Evolutionary conservation across 2,888 invertebrate genomes (phyloP).

Genomic region (Cheilosia urbana): DNA sequence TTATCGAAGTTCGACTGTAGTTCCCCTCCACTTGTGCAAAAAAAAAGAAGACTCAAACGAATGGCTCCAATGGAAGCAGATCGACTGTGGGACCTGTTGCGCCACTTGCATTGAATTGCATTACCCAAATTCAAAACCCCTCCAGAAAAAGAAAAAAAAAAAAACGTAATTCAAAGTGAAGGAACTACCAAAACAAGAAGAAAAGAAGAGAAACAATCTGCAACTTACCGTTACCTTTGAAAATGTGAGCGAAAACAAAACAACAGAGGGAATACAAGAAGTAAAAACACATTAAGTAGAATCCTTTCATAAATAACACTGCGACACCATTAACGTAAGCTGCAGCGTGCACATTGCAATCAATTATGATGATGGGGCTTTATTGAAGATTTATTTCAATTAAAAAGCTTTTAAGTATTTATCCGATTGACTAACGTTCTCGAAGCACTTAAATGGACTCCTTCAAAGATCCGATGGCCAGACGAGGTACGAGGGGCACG

Average conservation of each 20-base stretch:
- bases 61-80: too few species aligned
- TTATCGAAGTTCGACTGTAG: too few species aligned
- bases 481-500: neutral
- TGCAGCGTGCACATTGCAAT: slow-evolving; percentile 75
- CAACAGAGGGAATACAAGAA: slow-evolving; percentile 55
- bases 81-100: too few species aligned
- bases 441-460: slow-evolving; percentile 75
- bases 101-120: too few species aligned
- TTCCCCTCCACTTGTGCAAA: too few species aligned
- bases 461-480: slow-evolving; percentile 54
- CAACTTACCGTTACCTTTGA: neutral
- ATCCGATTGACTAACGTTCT: slow-evolving; percentile 76
- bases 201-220: neutral
- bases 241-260: neutral
- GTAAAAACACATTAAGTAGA: slow-evolving; percentile 72
- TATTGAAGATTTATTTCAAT: slow-evolving; percentile 76
- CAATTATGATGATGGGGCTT: slow-evolving; percentile 76
- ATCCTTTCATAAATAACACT: slow-evolving; percentile 75
- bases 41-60: too few species aligned
- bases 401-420: slow-evolving; percentile 76
- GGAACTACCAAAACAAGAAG: neutral
- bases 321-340: slow-evolving; percentile 74
- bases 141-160: neutral
- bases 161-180: neutral
- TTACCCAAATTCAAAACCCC: too few species aligned